Evolutionary conservation across 2,888 invertebrate species (phyloP).

Genomic region (Erebia ligea): DNA sequence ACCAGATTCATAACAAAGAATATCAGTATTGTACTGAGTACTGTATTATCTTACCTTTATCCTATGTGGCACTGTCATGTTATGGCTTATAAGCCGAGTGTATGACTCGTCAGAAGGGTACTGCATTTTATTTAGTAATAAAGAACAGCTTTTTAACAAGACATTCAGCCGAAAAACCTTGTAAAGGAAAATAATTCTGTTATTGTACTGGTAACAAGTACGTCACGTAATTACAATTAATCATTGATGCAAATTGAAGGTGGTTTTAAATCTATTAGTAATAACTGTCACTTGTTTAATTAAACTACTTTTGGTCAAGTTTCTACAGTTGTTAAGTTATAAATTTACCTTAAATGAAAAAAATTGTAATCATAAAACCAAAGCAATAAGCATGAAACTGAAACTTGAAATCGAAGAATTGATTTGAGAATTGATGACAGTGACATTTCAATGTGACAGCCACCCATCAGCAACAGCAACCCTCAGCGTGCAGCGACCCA

Average conservation of each 20-base stretch:
- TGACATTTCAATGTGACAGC: too few relatives aligned
- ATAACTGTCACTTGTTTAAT: neutral
- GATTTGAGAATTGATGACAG: too few relatives aligned
- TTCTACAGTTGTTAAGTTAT: neutral
- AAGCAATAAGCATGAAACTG: too few relatives aligned
- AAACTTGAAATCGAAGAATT: neutral
- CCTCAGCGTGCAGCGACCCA: too few relatives aligned
- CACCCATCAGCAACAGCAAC: too few relatives aligned
- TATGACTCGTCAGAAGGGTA: slow-evolving; percentile 76
- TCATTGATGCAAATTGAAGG: neutral
- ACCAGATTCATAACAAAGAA: slow-evolving; percentile 1
- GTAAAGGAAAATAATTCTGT: slow-evolving; percentile 1
- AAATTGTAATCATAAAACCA: neutral
- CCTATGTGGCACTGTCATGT: slow-evolving; percentile 79
- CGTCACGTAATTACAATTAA: slow-evolving; percentile 8
- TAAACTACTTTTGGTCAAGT: neutral
- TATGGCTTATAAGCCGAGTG: slow-evolving; percentile 76
- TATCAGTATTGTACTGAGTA: neutral
- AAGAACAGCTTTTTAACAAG: slow-evolving; percentile 9
- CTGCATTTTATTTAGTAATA: slow-evolving; percentile 41
- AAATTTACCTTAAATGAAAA: neutral
- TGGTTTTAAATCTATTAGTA: neutral
- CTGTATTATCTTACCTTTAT: slow-evolving; percentile 64
- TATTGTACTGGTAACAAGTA: neutral
- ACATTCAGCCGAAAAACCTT: slow-evolving; percentile 28